phyloP scores from a whole-genome alignment of 2,113 vertebrate species.

The Scatophagus argus region DNA sequence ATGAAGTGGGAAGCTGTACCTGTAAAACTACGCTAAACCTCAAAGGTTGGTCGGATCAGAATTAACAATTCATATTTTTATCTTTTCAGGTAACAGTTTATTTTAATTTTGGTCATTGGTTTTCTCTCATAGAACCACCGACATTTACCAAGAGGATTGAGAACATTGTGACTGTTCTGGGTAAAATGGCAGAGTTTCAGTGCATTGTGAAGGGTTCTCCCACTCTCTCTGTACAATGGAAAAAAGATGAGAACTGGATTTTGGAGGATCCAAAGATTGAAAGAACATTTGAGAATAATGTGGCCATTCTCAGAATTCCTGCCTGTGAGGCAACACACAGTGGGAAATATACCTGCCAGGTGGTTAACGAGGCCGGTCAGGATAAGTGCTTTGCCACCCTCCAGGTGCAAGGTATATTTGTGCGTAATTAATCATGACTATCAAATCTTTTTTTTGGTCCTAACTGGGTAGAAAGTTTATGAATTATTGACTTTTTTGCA shows the following conservation, averaged over 20 bases:
- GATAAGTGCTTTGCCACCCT: conserved; percentile 93
- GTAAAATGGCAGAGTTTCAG: conserved; percentile 88
- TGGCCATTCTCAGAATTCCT: conserved; percentile 88
- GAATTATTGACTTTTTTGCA: conserved; percentile 42
- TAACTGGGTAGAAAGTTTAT: conserved; percentile 8
- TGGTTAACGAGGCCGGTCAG: conserved; percentile 92
- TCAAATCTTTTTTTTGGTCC: not conserved
- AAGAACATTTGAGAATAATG: conserved; percentile 87
- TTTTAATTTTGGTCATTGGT: conserved; percentile 65
- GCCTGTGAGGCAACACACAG: conserved; percentile 86
- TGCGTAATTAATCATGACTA: conserved; percentile 52
- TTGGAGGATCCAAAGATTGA: conserved; percentile 89
- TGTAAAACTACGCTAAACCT: conserved; percentile 89
- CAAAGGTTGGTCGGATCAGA: conserved; percentile 90
- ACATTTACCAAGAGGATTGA: conserved; percentile 91
- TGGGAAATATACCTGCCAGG: conserved; percentile 95
- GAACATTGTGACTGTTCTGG: conserved; percentile 88
- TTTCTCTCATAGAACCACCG: conserved; percentile 88
- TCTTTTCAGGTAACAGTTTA: not conserved
- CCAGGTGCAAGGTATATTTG: conserved; percentile 91
- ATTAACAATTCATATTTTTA: not conserved
- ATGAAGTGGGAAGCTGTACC: conserved; percentile 93
- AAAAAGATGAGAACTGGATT: conserved; percentile 94
- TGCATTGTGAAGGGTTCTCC: conserved; percentile 88
- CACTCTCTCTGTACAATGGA: conserved; percentile 92